Conservation (phyloP, 1,140 invertebrate genomes). For the Trichonephila clavata region DNA sequence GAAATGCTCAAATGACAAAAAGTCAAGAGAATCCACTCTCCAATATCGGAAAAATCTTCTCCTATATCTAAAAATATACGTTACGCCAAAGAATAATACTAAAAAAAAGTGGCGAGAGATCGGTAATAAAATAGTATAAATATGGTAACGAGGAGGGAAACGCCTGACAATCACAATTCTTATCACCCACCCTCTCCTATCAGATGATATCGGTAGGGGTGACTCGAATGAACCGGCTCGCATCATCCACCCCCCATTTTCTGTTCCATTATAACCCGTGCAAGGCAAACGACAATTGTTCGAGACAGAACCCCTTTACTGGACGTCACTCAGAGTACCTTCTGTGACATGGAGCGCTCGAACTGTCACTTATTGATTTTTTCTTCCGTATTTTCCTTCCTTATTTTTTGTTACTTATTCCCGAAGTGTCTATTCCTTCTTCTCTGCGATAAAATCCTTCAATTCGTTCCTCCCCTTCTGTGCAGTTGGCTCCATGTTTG, state of each 20-base stretch:
- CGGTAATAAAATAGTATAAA: conserved; percentile 35
- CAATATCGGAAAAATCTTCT: not conserved
- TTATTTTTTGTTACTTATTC: not conserved
- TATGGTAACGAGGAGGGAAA: conserved; percentile 12
- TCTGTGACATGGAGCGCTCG: conserved; percentile 7
- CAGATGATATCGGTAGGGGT: conserved; percentile 18
- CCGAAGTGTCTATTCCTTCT: conserved; percentile 19
- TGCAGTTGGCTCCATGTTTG: conserved; percentile 15
- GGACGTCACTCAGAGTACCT: conserved; percentile 30
- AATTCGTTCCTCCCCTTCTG: conserved; percentile 11
- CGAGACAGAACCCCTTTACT: conserved; percentile 29
- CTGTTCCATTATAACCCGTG: not conserved
- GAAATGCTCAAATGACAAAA: not conserved
- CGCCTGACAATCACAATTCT: conserved; percentile 34
- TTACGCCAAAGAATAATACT: not conserved
- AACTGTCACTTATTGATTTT: conserved; percentile 38
- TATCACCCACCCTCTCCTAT: not conserved
- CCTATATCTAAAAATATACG: not conserved
- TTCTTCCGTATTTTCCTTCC: not conserved
- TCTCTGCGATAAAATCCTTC: conserved; percentile 17
- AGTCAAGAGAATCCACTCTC: not conserved
- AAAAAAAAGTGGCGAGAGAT: not conserved
- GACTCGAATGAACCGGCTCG: conserved; percentile 20
- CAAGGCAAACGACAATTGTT: conserved; percentile 34
- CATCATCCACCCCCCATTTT: not conserved